Base-by-base conservation (phyloP, 1,140 invertebrate genomes). In the Macrobrachium nipponense region DNA sequence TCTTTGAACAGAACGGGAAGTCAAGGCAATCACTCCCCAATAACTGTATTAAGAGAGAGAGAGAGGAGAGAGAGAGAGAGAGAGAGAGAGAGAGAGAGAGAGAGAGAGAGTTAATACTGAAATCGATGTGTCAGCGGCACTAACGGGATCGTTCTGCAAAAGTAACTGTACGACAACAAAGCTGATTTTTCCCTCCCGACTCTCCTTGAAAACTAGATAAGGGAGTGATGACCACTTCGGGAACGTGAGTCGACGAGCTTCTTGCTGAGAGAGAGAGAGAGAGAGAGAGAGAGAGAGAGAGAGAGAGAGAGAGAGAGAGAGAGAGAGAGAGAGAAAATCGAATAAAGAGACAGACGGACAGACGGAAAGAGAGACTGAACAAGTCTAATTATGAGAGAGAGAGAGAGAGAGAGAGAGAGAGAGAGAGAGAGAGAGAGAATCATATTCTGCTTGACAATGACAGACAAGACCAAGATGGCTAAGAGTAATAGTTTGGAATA, bases 281-380 rank as follows among this genome's bases (percentile, higher is more conserved):
- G 64, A 66, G 64, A 66, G 23, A 66, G 64, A 66, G 61, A 62
- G 61, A 62, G 61, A 62, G 61, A 62, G 61, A 62, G 61, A 62
- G 61, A 62, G 61, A 62, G 61, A 62, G 64, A 14, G 64, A 66
- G 64, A 66, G 64, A 66, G 64, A 66, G 64, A 66, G 64, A 66
- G 4, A 66, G 64, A 66, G 64, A 66, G 23, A 66, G 64, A 66
- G 64, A 66, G 64, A 8, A n/a, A n/a, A n/a, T n/a, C n/a, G n/a
- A n/a, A n/a, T n/a, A n/a, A n/a, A n/a, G 4, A 5, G 64, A 36
- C 27, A 36, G 27, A 36, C 27, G 27, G 27, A 36, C 27, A 36
- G 27, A 36, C 27, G 27, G 27, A 36, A 36, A 36, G 27, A 36
- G 27, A 36, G 27, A 36, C 27, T 36, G 27, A 36, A 36, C 27